phyloP scores from a whole-genome alignment of 2,113 vertebrate genomes.

The Marcusenius ussheri region DNA sequence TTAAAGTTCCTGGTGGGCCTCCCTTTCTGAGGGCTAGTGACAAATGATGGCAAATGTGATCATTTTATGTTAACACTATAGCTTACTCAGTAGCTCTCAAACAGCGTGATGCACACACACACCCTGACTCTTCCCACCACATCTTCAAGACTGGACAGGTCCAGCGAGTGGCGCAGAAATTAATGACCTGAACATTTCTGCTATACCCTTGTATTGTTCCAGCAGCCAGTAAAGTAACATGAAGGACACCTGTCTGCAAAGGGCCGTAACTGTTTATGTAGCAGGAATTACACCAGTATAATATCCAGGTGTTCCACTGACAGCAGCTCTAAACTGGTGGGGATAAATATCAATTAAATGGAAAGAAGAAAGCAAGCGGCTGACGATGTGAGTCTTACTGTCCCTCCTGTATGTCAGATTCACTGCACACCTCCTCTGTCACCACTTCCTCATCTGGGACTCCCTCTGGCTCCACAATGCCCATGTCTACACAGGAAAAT shows the following conservation, averaged over 20 bases:
- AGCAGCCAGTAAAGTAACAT: neutral
- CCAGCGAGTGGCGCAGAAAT: neutral
- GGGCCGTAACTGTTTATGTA: neutral
- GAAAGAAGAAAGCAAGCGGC: neutral
- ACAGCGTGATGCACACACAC: neutral
- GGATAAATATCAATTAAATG: neutral
- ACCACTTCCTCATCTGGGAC: slow-evolving; percentile 30
- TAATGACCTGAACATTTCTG: neutral
- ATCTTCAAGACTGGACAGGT: neutral
- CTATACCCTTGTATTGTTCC: neutral
- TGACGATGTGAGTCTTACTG: slow-evolving; percentile 58
- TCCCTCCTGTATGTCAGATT: slow-evolving; percentile 68
- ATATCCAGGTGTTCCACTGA: neutral
- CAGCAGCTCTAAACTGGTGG: neutral
- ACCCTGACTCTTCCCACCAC: neutral
- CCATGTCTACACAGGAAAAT: neutral
- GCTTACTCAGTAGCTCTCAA: neutral
- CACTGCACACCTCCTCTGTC: slow-evolving; percentile 63
- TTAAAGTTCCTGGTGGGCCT: neutral
- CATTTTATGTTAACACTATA: neutral
- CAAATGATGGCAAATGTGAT: neutral
- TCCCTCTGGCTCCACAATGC: neutral
- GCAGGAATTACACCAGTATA: neutral
- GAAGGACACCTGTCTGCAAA: neutral
- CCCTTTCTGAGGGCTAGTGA: neutral